Conservation (phyloP, 2,797 vertebrate genomes). For the Chelmon rostratus region DNA sequence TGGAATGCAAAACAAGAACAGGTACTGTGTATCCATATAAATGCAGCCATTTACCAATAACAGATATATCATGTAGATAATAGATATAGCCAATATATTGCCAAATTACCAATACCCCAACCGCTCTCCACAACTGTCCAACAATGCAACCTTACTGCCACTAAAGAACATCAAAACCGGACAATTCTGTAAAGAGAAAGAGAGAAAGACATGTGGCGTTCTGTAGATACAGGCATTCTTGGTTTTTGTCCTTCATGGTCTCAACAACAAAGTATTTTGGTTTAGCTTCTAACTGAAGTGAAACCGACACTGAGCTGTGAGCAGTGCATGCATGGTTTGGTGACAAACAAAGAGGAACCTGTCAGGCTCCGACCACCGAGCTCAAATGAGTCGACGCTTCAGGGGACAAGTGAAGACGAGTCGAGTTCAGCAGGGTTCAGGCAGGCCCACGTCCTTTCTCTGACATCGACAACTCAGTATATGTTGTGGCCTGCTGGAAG, state of each 20-base stretch:
- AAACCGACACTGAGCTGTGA: not conserved
- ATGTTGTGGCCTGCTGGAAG: not conserved
- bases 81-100: not conserved
- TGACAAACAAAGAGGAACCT: not conserved
- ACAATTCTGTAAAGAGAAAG: not conserved
- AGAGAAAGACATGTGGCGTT: not conserved
- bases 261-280: not conserved
- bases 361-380: constrained; percentile 5
- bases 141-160: constrained; percentile 4
- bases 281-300: not conserved
- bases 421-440: not conserved
- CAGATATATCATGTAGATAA: not conserved
- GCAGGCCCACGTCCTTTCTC: not conserved
- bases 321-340: not conserved
- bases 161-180: not conserved
- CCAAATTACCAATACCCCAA: not conserved
- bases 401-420: constrained; percentile 17
- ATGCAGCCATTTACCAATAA: not conserved
- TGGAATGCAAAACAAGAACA: constrained; percentile 23
- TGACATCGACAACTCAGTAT: not conserved
- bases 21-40: not conserved
- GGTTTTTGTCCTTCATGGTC: too few species aligned
- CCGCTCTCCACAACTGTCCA: not conserved
- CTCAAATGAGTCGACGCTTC: not conserved
- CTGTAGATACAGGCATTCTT: not conserved